Base-by-base conservation (phyloP, 23 tunicate genomes). In the Aplidium turbinatum region DNA sequence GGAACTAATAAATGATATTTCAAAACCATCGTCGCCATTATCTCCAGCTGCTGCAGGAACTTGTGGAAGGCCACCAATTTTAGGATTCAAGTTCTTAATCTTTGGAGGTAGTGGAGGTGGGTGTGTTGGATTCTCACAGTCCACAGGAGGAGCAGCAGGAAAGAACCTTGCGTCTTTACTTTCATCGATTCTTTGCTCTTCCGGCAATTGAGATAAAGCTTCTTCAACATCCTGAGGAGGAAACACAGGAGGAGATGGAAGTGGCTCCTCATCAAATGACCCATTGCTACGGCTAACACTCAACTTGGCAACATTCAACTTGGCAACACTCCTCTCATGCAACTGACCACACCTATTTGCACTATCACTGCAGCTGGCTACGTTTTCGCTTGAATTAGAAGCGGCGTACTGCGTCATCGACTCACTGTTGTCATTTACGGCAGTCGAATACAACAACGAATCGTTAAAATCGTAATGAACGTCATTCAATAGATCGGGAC, bases 351-450 rank as follows among this genome's bases (percentile, higher is more conserved):
- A 42, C 11, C 16, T 42, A 16, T 16, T 42, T 11, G 16, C 50
- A 42, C 50, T 42, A 9, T 42, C 50, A 42, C 11, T 42, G 50
- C n/a, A n/a, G n/a, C 50, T 42, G 13, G 16, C 13, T 9, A 42
- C 16, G 16, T 42, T 42, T 42, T 42, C 16, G 16, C 50, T 42
- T 16, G 16, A 42, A 42, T 42, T 9, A 42, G 50, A 16, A 16
- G 50, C 50, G 29, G 60, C 47, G 11, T 38, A 35, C 28, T 25
- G 58, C 36, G 35, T 11, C 56, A 55, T 54, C 7, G 5, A 19
- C 46, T 40, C 78, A 70, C 78, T 11, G 76, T 79, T 79, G 85
- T 79, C 85, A 79, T 68, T 79, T 68, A 68, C 72, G 68, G 29
- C 20, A 34, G 58, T 4, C 40, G 70, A 27, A 36, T 35, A 66